Conservation (phyloP, 92 coral and sea anemone species). For the Porites cylindrica region DNA sequence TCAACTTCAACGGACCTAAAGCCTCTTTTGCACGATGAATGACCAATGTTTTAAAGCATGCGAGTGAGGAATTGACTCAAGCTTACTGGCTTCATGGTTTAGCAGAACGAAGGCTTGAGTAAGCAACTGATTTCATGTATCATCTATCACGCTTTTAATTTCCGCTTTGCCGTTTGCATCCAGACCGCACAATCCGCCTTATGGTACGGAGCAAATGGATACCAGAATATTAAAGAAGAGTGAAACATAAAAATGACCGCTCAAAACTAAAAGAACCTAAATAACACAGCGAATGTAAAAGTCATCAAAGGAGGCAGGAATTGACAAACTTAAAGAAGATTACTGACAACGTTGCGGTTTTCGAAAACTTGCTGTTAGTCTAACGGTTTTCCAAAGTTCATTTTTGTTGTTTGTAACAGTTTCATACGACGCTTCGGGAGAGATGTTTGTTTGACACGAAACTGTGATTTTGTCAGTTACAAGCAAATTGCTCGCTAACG, state of each 20-base stretch:
- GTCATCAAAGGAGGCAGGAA: not conserved
- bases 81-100: not conserved
- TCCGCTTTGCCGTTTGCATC: no score
- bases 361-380: not conserved
- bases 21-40: not conserved
- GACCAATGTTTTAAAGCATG: not conserved
- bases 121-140: not conserved
- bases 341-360: not conserved
- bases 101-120: not conserved
- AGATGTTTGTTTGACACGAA: not conserved
- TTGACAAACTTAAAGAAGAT: not conserved
- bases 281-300: not conserved
- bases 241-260: constrained; percentile 4
- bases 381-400: not conserved
- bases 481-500: no score
- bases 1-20: not conserved
- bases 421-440: not conserved
- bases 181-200: no score
- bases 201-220: no score
- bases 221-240: not conserved
- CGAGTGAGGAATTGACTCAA: not conserved
- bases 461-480: no score
- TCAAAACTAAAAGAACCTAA: not conserved
- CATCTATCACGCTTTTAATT: not conserved
- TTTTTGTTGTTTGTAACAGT: not conserved